A percentile compares a stretch with the other conserved stretches of the same genome.
These are phyloP conservation scores for Lasioglossum villosulum DNA, from an alignment of 2,888 invertebrate genomes.

Conservation along the genomic window DNA sequence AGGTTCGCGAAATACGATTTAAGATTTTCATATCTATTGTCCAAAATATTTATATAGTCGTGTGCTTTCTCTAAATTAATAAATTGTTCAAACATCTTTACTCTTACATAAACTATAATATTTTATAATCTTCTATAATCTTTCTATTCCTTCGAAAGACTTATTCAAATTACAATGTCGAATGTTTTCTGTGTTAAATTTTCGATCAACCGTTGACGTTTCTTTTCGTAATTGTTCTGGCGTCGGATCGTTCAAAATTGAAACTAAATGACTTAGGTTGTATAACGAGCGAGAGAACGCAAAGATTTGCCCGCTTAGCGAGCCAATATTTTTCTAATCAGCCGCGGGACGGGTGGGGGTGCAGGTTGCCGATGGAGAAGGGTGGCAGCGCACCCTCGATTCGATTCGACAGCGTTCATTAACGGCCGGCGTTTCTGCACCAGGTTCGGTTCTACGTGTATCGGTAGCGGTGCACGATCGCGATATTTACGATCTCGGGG, in stretches of 20 bases:
- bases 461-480: neutral
- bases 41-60: too few relatives aligned
- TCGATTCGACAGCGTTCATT: constrained; percentile 1
- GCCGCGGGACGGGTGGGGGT: neutral
- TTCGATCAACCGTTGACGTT: too few relatives aligned
- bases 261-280: neutral
- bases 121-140: too few relatives aligned
- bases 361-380: neutral
- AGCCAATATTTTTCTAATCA: neutral
- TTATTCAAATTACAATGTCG: too few relatives aligned
- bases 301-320: neutral
- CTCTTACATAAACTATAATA: too few relatives aligned
- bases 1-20: too few relatives aligned
- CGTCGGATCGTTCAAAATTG: too few relatives aligned
- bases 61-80: too few relatives aligned
- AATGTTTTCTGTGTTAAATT: too few relatives aligned
- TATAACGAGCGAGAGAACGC: neutral
- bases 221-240: too few relatives aligned
- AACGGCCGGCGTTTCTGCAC: neutral
- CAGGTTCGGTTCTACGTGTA: neutral
- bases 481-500: constrained; percentile 50
- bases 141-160: neutral
- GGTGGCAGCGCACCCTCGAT: neutral
- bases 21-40: too few relatives aligned
- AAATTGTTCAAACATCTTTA: too few relatives aligned